phyloP scores from a whole-genome alignment of 1,140 invertebrate species.

The Coptotermes formosanus region DNA sequence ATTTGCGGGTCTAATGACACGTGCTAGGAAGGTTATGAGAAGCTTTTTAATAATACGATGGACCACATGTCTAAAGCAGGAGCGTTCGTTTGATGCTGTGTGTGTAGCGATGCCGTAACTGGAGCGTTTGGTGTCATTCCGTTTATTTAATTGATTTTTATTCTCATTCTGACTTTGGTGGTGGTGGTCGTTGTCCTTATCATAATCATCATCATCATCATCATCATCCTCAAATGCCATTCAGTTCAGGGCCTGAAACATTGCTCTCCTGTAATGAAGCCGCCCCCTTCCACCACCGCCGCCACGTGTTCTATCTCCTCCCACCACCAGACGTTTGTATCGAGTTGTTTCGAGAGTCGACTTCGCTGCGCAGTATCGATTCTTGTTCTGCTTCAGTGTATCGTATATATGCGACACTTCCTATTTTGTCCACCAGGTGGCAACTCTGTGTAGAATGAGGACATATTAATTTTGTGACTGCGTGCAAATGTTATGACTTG shows the following conservation, averaged over 20 bases:
- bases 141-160: no score
- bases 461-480: neutral
- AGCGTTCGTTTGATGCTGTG: no score
- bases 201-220: neutral
- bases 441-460: slow-evolving; percentile 18
- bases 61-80: no score
- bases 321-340: slow-evolving; percentile 9
- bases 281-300: neutral
- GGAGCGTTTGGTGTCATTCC: no score
- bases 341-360: slow-evolving; percentile 35
- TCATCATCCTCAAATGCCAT: neutral
- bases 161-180: no score
- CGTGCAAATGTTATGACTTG: neutral
- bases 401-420: slow-evolving; percentile 29
- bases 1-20: no score
- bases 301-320: neutral
- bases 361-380: slow-evolving; percentile 7
- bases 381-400: slow-evolving; percentile 23
- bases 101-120: neutral
- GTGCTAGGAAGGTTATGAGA: no score
- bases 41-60: no score
- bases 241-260: neutral
- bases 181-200: neutral
- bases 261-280: neutral
- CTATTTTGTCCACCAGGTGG: slow-evolving; percentile 28